Base-by-base conservation (phyloP, 1,140 invertebrate genomes). In the Calosoma granatense region DNA sequence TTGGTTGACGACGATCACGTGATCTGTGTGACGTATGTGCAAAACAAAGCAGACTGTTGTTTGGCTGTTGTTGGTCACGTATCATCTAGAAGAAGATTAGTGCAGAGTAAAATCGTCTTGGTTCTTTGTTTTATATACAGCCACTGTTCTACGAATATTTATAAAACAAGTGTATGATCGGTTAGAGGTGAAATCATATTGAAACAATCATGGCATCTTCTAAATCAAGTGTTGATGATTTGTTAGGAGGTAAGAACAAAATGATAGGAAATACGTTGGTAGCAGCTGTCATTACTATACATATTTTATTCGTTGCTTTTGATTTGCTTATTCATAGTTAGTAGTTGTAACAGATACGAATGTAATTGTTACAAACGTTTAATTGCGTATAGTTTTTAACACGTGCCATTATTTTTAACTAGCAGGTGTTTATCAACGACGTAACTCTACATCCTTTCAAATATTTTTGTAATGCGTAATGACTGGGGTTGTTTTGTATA, bases 191-290 rank as follows among this genome's bases (percentile, higher is more conserved):
- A 30, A 30, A 30, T 30, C 14, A 14, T 30, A 30, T 30, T 30
- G 26, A 30, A 14, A 30, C 17, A 47, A 47, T 17, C 9, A 71
- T 71, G 69, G 68, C 68, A 65, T 70, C 68, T 2, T 64, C 67
- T 12, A 70, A 69, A 67, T 68, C 67, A 11, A 71, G 67, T 56
- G 55, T 65, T 47, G 69, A 70, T 59, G 69, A 71, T 58, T 60
- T 69, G 51, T 59, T 71, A 30, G 69, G 67, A 59, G 69, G 69
- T 69, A 60, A 64, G 66, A 61, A 47, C 4, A 30, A 30, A 30
- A 4, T 30, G 4, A 30, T 30, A 30, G 14, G 4, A 6, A 30
- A 14, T 30, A 30, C 6, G 14, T 6, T 6, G 14, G 14, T 30
- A 14, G 14, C 4, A 60, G 55, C 56, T 59, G 19, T 47, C 17